These are phyloP conservation scores for Heterohyrax brucei DNA, from an alignment of 2,797 vertebrate genomes.

Conservation along the genomic window DNA sequence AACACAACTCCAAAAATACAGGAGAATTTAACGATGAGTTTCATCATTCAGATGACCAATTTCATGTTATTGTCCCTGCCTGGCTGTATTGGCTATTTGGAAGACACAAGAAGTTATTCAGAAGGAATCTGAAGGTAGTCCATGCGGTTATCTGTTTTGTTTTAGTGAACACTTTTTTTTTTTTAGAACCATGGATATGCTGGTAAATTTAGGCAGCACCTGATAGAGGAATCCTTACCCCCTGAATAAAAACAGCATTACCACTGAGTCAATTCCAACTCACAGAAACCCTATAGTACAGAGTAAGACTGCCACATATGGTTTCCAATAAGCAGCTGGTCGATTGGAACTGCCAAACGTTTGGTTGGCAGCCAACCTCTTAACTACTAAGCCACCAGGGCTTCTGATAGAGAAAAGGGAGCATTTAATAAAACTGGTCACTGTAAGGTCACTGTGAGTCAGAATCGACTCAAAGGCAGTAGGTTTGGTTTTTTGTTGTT, in stretches of 20 bases:
- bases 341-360: no score
- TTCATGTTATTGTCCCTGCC: not conserved
- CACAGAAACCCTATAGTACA: no score
- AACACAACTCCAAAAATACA: conserved; percentile 29
- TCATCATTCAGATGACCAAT: not conserved
- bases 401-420: not conserved
- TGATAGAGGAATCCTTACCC: not conserved
- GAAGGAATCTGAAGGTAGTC: not conserved
- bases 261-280: no score
- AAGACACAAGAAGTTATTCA: conserved; percentile 31
- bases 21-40: conserved; percentile 46
- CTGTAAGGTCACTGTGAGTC: not conserved
- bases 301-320: no score
- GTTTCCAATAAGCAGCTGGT: no score
- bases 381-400: no score
- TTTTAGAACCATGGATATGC: not conserved
- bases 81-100: not conserved
- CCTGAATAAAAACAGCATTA: no score
- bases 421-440: not conserved
- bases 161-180: not conserved
- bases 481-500: no score
- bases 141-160: not conserved
- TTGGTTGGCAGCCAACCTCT: no score
- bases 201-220: conserved; percentile 20
- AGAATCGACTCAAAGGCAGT: no score